phyloP scores from a whole-genome alignment of 2,113 vertebrate species.

The Galemys pyrenaicus region DNA sequence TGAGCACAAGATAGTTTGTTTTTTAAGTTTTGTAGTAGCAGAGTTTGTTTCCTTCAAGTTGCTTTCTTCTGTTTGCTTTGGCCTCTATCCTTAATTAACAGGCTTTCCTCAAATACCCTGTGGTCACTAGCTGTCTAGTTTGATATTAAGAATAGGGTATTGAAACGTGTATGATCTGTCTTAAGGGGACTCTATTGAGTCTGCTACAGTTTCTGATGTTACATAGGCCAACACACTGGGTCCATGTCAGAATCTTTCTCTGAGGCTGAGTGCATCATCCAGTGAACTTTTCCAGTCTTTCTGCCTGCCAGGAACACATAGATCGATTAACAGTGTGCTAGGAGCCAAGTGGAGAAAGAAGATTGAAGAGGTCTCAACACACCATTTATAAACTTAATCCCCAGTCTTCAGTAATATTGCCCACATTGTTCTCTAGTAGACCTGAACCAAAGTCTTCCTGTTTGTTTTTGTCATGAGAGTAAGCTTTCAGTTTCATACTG shows the following conservation, averaged over 20 bases:
- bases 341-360: neutral
- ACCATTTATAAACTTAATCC: neutral
- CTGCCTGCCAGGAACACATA: neutral
- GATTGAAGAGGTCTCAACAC: neutral
- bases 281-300: neutral
- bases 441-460: neutral
- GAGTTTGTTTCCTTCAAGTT: slow-evolving; percentile 6
- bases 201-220: neutral
- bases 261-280: neutral
- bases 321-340: neutral
- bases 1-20: neutral
- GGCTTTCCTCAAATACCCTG: neutral
- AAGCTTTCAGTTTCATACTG: neutral
- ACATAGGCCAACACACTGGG: neutral
- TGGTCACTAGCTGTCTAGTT: neutral
- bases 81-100: neutral
- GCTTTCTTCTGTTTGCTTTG: slow-evolving; percentile 1
- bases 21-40: slow-evolving; percentile 2
- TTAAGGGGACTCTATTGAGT: neutral
- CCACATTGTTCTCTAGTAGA: neutral
- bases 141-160: neutral
- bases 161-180: neutral
- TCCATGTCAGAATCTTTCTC: neutral
- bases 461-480: neutral
- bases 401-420: neutral